Evolutionary conservation across 2,113 vertebrate species (phyloP).

Genomic region (Myotis lucifugus): DNA sequence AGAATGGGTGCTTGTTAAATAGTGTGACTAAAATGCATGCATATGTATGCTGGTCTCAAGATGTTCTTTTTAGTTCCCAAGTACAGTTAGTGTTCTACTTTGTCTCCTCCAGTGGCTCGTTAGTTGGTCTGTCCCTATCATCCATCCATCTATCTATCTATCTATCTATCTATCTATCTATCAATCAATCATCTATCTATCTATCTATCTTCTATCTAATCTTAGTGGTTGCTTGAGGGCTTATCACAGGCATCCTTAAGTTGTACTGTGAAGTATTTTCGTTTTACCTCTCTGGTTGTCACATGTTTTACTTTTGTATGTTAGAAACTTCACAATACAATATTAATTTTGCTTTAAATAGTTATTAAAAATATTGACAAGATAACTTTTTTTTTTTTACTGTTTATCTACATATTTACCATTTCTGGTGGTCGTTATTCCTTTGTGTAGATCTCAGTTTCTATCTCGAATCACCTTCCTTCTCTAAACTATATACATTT

Average conservation of each 20-base stretch:
- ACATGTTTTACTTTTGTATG: not conserved
- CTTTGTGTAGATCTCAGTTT: not conserved
- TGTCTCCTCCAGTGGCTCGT: not conserved
- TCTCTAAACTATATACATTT: not conserved
- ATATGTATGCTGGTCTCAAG: not conserved
- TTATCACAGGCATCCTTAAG: not conserved
- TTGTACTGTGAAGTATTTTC: not conserved
- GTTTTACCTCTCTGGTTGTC: not conserved
- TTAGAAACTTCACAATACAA: not conserved
- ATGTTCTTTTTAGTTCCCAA: not conserved
- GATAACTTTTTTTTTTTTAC: not conserved
- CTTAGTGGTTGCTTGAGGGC: not conserved
- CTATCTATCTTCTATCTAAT: not conserved
- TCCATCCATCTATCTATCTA: not conserved
- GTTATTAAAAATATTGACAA: not conserved
- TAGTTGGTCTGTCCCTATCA: not conserved
- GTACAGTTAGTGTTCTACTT: not conserved
- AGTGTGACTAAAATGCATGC: not conserved
- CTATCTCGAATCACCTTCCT: not conserved
- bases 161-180: not conserved
- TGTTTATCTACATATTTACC: not conserved
- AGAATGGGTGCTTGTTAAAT: not conserved
- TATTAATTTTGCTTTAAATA: constrained; percentile 22
- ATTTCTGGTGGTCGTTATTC: not conserved
- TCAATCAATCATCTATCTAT: not conserved